These are phyloP conservation scores for Bubo scandiacus DNA, from an alignment of 2,113 vertebrate genomes.

Conservation along the genomic window DNA sequence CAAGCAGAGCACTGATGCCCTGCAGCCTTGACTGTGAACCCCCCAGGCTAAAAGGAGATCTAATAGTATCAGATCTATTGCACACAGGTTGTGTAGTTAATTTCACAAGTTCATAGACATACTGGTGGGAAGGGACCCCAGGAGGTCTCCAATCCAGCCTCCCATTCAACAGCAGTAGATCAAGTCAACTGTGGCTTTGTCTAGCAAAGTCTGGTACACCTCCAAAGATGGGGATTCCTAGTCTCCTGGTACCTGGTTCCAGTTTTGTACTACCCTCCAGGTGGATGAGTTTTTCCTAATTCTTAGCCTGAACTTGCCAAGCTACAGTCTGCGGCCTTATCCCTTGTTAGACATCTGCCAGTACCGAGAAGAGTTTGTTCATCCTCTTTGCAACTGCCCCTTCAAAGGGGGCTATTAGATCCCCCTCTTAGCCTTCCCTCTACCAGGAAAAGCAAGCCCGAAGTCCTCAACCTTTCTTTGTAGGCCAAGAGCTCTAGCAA, in stretches of 20 bases:
- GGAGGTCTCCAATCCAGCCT: background rate
- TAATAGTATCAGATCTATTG: background rate
- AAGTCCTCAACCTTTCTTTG: background rate
- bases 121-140: background rate
- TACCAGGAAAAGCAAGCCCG: background rate
- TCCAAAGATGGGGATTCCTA: background rate
- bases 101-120: background rate
- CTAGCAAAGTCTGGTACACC: background rate
- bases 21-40: background rate
- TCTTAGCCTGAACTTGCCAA: background rate
- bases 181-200: background rate
- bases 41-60: background rate
- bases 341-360: background rate
- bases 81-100: background rate
- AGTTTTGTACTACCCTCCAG: background rate
- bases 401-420: background rate
- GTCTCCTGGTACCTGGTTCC: rapidly evolving
- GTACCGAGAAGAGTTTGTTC: background rate
- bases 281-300: background rate
- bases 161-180: background rate
- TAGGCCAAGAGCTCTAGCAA: background rate
- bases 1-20: background rate
- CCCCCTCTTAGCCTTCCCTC: background rate
- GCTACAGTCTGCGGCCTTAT: background rate
- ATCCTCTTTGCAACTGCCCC: background rate